Base-by-base conservation (phyloP, 2,113 vertebrate genomes). In the Scomber scombrus region DNA sequence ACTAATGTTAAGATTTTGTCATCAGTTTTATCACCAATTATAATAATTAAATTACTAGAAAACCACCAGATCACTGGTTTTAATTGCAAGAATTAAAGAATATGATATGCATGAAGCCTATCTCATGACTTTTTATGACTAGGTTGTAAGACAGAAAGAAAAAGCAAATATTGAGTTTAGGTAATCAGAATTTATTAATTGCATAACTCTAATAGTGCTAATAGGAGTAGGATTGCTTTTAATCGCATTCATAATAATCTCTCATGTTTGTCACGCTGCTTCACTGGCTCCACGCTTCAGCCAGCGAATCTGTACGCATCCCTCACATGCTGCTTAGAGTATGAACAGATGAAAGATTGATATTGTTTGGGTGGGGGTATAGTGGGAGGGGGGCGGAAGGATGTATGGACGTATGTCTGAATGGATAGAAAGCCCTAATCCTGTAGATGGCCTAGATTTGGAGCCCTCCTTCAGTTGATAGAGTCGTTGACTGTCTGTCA, bases 371-470 rank as follows among this genome's bases (percentile, higher is more conserved):
- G 60, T 47, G 21, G 63, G 21, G 56, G 51, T 55, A 10, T 40
- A 16, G 64, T 19, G n/a, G 4, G 26, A 55, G 23, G 61, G 43
- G 46, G n/a, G 4, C 21, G 60, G 61, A 71, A 79, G 82, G 63
- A 61, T 75, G 67, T 64, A 51, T 65, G 75, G 80, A 75, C 51
- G 63, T 87, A 87, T 85, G 84, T 63, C 52, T 85, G 81, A 81
- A 81, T 81, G 84, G 76, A 80, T 43, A 50, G 70, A 81, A 86
- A 43, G 73, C 31, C 46, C 62, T 93, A 94, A 93, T 94, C 93
- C 91, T 58, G 10, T 78, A 85, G 75, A 72, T 92, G 91, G 67
- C 93, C 92, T 92, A 90, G 77, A 91, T 94, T 88, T 86, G 76
- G 69, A 72, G 77, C 47, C 68, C 81, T 87, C 72, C 81, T 78